Conservation (phyloP, 2,797 vertebrate genomes). For the Catamblyrhynchus diadema region DNA sequence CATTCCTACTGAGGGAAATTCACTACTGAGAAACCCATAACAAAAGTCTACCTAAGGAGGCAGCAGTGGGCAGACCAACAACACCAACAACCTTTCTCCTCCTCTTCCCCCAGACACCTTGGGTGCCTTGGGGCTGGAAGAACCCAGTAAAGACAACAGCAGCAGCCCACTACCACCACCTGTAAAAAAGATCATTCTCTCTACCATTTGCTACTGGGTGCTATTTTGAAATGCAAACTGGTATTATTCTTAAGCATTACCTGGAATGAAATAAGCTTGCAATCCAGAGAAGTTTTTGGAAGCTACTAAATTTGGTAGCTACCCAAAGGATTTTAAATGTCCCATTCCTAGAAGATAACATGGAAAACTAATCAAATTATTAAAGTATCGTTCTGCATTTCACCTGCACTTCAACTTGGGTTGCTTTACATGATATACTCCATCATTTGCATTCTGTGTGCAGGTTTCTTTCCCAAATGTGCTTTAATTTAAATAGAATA, state of each 20-base stretch:
- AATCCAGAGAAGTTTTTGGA: not conserved
- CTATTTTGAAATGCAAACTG: not conserved
- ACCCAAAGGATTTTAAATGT: not conserved
- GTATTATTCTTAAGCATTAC: not conserved
- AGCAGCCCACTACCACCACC: not conserved
- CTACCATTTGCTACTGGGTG: not conserved
- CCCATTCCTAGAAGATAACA: not conserved
- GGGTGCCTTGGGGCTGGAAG: not conserved
- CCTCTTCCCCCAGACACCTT: not conserved
- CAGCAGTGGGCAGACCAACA: not conserved
- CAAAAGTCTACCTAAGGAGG: not conserved
- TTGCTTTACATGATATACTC: not conserved
- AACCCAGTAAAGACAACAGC: not conserved
- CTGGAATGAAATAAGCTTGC: not conserved
- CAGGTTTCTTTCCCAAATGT: not conserved
- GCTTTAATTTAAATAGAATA: not conserved
- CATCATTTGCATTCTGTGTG: not conserved
- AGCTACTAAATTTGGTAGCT: not conserved
- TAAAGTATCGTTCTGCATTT: not conserved
- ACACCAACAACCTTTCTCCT: not conserved
- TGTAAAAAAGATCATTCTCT: not conserved
- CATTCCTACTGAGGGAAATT: not conserved
- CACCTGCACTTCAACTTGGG: not conserved
- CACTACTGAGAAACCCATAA: not conserved
- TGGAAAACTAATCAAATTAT: not conserved